Evolutionary conservation across 2,888 invertebrate species (phyloP), one percentile per base, ranked within the genome.

Genomic region (Tiliacea aurago): DNA sequence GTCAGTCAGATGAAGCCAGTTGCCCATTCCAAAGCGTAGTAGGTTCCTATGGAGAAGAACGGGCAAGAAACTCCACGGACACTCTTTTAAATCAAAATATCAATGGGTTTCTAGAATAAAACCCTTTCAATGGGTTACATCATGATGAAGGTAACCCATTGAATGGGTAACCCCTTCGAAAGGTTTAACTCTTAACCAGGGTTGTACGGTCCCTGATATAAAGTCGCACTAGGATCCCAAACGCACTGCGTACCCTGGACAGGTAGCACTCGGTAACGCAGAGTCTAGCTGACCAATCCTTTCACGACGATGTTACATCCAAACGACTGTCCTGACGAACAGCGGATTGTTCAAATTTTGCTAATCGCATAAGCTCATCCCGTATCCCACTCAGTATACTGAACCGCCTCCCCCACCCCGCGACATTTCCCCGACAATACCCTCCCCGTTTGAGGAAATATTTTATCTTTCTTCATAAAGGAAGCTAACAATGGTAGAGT

Each of bases 381-480:
- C 71, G 74, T 67, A 66, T 6, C 6, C 78, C 86, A 47, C 47
- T 58, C 49, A 71, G 47, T 78, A 85, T 71, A 86, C 86, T 76
- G 72, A 85, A 84, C 83, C 86, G 64, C 79, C 70, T 55, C 69
- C 87, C 87, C 84, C 87, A 80, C 88, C 90, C 91, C 91, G 89
- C 92, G 94, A 93, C 94, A 93, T 94, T 94, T 93, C 84, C 90
- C 91, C 90, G 83, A 93, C 94, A 95, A 95, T 92, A 87, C 91
- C 92, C 87, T 91, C 90, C 91, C 89, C 89, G 93, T 88, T 93
- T 89, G 87, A 91, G 93, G 92, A 95, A 95, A 95, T 95, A 95
- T 95, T 95, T 95, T 94, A 95, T 95, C 94, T 94, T 95, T 93
- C 94, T 94, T 95, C 94, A 95, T 94, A 95, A 94, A 95, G 93